Percentiles rank a stretch among this genome's conserved stretches.
Conservation (phyloP, 2,113 vertebrate species). For the Etheostoma cragini region DNA sequence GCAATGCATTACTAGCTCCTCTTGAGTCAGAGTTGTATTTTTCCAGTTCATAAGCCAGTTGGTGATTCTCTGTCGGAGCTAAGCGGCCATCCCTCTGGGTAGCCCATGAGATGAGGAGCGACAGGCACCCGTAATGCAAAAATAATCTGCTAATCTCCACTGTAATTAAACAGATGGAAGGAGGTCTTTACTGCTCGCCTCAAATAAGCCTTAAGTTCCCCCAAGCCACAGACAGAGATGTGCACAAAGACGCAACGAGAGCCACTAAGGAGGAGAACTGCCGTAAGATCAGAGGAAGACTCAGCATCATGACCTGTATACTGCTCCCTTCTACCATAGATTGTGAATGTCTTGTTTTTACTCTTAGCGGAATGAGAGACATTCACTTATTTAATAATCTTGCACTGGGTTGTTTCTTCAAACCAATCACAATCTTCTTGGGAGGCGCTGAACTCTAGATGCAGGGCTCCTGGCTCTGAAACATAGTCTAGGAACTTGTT, state of each 20-base stretch:
- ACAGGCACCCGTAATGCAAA: conserved; percentile 81
- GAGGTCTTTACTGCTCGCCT: conserved; percentile 76
- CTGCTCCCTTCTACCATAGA: conserved; percentile 14
- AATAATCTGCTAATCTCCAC: conserved; percentile 84
- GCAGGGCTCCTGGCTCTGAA: too few species aligned
- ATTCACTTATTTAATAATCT: not conserved
- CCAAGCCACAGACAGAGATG: conserved; percentile 56
- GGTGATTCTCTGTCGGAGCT: conserved; percentile 41
- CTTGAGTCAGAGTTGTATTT: conserved; percentile 19
- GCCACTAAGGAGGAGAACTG: conserved; percentile 35
- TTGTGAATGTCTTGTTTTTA: not conserved
- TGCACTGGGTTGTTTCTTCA: too few species aligned
- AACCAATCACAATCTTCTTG: too few species aligned
- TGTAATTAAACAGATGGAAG: conserved; percentile 87
- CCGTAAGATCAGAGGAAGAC: conserved; percentile 18
- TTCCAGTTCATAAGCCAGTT: conserved; percentile 41
- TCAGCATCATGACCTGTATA: conserved; percentile 19
- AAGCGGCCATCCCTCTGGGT: conserved; percentile 62
- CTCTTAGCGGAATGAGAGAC: not conserved
- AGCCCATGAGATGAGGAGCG: conserved; percentile 62
- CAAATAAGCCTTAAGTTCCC: conserved; percentile 71
- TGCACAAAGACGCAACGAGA: conserved; percentile 51
- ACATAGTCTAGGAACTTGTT: too few species aligned
- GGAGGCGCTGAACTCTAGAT: too few species aligned
- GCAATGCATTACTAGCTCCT: not conserved